Evolutionary conservation across 1,140 invertebrate species (phyloP).

Genomic region (Drosophila nikananu): DNA sequence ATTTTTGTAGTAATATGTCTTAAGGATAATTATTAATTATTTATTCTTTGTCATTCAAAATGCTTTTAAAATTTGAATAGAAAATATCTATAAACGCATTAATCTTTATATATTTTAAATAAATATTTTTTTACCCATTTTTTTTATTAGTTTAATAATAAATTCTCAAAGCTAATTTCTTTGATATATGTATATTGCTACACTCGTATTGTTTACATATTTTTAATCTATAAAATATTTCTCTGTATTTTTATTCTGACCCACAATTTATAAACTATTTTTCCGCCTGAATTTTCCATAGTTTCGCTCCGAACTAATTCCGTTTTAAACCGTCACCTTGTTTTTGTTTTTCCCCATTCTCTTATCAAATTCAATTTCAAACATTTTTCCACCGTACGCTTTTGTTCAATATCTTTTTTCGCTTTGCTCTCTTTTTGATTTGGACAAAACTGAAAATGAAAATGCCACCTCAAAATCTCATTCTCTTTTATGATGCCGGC

Average conservation of each 20-base stretch:
- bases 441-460: constrained; percentile 15
- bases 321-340: constrained; percentile 15
- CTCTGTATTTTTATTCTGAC: neutral
- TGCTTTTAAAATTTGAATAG: too few relatives aligned
- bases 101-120: neutral
- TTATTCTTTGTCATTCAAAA: too few relatives aligned
- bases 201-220: neutral
- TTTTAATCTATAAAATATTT: neutral
- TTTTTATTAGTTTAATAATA: neutral
- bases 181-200: neutral
- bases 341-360: constrained; percentile 46
- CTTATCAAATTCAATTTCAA: constrained; percentile 81
- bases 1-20: too few relatives aligned
- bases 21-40: too few relatives aligned
- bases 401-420: constrained; percentile 73
- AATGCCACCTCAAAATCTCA: constrained; percentile 15
- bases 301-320: constrained; percentile 22
- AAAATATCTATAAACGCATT: too few relatives aligned
- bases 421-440: constrained; percentile 31
- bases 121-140: neutral
- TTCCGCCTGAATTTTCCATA: constrained; percentile 4
- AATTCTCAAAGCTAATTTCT: neutral
- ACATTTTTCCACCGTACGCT: constrained; percentile 71
- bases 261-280: constrained; percentile 6
- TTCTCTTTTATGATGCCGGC: constrained; percentile 44